Conservation (phyloP, 2,797 vertebrate genomes). For the Chaunax sp. region DNA sequence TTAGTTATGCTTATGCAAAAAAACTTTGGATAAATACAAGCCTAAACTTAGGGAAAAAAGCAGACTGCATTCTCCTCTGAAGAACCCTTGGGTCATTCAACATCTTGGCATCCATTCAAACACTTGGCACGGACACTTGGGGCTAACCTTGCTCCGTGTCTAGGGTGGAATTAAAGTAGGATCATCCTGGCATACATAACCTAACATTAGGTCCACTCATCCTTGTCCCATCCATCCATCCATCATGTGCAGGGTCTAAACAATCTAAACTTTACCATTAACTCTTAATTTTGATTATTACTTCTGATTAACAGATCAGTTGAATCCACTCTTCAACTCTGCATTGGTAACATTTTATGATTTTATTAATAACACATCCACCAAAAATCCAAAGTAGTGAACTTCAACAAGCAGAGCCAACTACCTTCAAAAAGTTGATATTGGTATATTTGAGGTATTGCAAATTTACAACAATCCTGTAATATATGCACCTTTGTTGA, state of each 20-base stretch:
- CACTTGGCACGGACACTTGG: conserved; percentile 69
- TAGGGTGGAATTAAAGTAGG: conserved; percentile 63
- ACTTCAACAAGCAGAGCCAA: neutral
- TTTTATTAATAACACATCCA: neutral
- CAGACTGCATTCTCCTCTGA: conserved; percentile 67
- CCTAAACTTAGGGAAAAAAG: conserved; percentile 9
- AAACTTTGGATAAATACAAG: conserved; percentile 15
- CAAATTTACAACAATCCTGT: too few species aligned
- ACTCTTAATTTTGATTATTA: neutral
- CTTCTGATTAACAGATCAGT: neutral
- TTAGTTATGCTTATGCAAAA: conserved; percentile 1
- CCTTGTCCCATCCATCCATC: conserved; percentile 15
- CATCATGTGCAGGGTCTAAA: neutral
- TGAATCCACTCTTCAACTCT: neutral
- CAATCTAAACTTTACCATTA: too few species aligned
- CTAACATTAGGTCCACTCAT: conserved; percentile 45
- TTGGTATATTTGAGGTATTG: too few species aligned
- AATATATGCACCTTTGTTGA: neutral
- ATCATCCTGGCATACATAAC: conserved; percentile 58
- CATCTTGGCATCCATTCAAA: conserved; percentile 67
- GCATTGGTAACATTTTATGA: neutral
- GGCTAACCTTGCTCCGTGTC: conserved; percentile 73
- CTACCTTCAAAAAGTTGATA: conserved; percentile 11
- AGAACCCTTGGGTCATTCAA: conserved; percentile 65
- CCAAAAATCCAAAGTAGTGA: neutral